Evolutionary conservation across 2,113 vertebrate species (phyloP).

Genomic region (Eclectus roratus): DNA sequence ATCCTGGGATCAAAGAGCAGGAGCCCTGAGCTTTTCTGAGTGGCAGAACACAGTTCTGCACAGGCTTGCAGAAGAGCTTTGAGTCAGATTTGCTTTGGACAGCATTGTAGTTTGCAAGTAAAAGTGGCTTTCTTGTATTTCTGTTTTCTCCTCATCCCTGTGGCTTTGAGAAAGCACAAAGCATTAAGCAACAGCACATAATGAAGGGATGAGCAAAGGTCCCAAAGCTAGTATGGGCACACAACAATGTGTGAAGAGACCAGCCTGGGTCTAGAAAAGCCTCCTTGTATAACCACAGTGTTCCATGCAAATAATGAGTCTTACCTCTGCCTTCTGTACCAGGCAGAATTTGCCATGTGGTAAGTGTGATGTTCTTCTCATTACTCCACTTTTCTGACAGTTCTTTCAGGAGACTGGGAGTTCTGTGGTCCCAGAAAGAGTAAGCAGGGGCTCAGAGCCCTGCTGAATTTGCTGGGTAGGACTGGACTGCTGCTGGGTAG

Average conservation of each 20-base stretch:
- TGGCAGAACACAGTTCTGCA: not conserved
- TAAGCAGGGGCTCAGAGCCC: not conserved
- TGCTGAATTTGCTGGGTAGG: not conserved
- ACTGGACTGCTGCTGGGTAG: not conserved
- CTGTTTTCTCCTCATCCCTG: not conserved
- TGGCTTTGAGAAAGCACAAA: not conserved
- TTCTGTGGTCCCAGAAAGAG: not conserved
- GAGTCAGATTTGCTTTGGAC: not conserved
- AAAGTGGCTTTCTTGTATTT: not conserved
- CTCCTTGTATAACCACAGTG: not conserved
- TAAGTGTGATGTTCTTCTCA: not conserved
- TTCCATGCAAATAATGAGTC: not conserved
- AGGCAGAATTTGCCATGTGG: not conserved
- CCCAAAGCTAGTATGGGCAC: not conserved
- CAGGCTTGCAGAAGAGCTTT: not conserved
- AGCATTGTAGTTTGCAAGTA: not conserved
- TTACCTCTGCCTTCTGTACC: not conserved
- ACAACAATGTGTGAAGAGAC: not conserved
- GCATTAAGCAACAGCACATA: not conserved
- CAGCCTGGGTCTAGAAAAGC: not conserved
- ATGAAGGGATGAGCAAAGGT: not conserved
- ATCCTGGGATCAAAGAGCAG: not conserved
- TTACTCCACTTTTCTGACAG: not conserved
- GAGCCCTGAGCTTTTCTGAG: not conserved
- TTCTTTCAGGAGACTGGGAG: not conserved